phyloP scores from a whole-genome alignment of 2,113 vertebrate species.

The Progne subis region DNA sequence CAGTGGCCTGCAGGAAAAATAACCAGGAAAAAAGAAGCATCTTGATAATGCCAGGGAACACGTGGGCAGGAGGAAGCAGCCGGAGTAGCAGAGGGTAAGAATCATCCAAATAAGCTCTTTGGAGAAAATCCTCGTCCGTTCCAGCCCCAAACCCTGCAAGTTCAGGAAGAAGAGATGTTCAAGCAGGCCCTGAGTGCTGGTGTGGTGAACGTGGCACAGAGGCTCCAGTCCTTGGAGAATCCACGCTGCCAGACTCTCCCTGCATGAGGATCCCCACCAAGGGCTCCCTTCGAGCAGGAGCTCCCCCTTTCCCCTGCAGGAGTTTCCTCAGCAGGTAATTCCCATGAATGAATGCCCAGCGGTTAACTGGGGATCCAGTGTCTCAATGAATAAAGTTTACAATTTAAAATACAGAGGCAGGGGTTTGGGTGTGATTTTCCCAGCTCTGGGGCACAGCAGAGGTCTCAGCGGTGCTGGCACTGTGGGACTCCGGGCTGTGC shows the following conservation, averaged over 20 bases:
- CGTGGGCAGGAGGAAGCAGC: background rate
- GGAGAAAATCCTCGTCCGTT: background rate
- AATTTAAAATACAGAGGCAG: rapidly evolving
- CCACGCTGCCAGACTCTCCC: background rate
- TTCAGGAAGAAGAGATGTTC: background rate
- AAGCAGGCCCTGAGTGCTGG: background rate
- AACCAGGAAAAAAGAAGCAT: background rate
- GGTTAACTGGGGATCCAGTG: rapidly evolving
- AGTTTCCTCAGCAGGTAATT: background rate
- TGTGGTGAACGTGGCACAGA: rapidly evolving
- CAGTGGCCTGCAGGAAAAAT: background rate
- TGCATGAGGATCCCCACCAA: rapidly evolving
- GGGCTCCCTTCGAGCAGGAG: background rate
- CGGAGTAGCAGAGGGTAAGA: background rate
- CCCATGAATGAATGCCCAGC: background rate
- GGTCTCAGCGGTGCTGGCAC: background rate
- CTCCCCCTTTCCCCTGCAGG: background rate
- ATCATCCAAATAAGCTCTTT: background rate
- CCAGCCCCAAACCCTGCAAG: background rate
- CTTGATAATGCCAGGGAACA: rapidly evolving
- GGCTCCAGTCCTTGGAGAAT: background rate
- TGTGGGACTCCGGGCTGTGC: background rate
- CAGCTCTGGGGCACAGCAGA: background rate
- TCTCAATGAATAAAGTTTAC: background rate
- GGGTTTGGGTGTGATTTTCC: background rate